These are phyloP conservation scores for Pogonus chalceus DNA, from an alignment of 1,140 invertebrate genomes.

Conservation along the genomic window DNA sequence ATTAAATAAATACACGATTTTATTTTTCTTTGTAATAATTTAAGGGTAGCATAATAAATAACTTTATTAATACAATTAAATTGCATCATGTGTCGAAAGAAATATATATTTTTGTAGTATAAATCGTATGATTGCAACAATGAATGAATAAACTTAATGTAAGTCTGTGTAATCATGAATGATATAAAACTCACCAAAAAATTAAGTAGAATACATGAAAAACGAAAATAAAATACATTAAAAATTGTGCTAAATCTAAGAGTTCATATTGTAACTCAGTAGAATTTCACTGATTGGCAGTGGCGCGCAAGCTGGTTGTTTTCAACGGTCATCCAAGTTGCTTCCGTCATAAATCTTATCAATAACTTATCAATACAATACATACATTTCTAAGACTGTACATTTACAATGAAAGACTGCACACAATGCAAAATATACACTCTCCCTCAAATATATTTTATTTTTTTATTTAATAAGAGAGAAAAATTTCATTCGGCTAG, in stretches of 20 bases:
- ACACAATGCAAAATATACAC: slow-evolving; percentile 15
- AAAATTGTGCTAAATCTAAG: slow-evolving; percentile 12
- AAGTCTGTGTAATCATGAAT: background rate
- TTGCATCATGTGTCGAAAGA: too few species aligned
- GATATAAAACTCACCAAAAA: background rate
- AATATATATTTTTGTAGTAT: too few species aligned
- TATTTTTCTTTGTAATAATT: too few species aligned
- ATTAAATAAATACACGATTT: too few species aligned
- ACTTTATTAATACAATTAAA: too few species aligned
- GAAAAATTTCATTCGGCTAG: background rate
- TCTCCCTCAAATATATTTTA: slow-evolving; percentile 3
- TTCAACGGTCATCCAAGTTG: slow-evolving; percentile 11
- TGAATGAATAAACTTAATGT: too few species aligned
- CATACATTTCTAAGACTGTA: slow-evolving; percentile 16
- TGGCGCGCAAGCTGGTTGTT: slow-evolving; percentile 17
- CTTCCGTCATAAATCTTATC: slow-evolving; percentile 10
- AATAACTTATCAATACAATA: slow-evolving; percentile 16
- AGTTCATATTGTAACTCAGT: slow-evolving; percentile 5
- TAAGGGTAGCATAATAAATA: too few species aligned
- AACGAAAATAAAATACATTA: slow-evolving; percentile 7
- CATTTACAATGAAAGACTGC: slow-evolving; percentile 18
- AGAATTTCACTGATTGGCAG: slow-evolving; percentile 15
- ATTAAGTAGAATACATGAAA: slow-evolving; percentile 3
- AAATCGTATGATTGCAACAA: too few species aligned
- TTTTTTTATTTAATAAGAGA: background rate